These are phyloP conservation scores for Pachyseris speciosa DNA, from an alignment of 64 coral and sea anemone genomes.

Conservation along the genomic window DNA sequence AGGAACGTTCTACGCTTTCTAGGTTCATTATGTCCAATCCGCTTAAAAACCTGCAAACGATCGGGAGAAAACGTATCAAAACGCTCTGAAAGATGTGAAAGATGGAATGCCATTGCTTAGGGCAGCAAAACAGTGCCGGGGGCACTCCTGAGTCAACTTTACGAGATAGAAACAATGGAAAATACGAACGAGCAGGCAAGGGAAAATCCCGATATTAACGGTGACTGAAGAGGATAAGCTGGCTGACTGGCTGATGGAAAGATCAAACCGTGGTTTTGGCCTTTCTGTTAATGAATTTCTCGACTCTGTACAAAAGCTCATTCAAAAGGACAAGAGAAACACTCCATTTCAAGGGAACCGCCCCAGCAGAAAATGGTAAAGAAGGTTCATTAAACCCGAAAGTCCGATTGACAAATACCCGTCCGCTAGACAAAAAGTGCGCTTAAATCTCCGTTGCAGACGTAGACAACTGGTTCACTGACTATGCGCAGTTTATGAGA, in stretches of 20 bases:
- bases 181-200: too few species aligned
- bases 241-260: constrained; percentile 16
- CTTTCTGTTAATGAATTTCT: constrained; percentile 3
- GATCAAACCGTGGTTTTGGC: not conserved
- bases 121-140: too few species aligned
- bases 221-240: too few species aligned
- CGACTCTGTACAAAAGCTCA: constrained; percentile 6
- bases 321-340: not conserved
- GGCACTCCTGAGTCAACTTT: too few species aligned
- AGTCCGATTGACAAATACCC: too few species aligned
- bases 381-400: not conserved
- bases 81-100: too few species aligned
- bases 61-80: too few species aligned
- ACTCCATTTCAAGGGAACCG: constrained; percentile 2
- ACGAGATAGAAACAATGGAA: too few species aligned
- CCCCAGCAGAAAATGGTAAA: not conserved
- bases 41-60: not conserved
- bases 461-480: not conserved
- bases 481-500: not conserved
- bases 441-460: not conserved
- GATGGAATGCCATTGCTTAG: too few species aligned
- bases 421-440: constrained; percentile 3
- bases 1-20: not conserved
- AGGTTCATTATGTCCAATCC: not conserved
- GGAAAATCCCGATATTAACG: too few species aligned